phyloP scores from a whole-genome alignment of 2,797 vertebrate genomes.

The Tinamus major region DNA sequence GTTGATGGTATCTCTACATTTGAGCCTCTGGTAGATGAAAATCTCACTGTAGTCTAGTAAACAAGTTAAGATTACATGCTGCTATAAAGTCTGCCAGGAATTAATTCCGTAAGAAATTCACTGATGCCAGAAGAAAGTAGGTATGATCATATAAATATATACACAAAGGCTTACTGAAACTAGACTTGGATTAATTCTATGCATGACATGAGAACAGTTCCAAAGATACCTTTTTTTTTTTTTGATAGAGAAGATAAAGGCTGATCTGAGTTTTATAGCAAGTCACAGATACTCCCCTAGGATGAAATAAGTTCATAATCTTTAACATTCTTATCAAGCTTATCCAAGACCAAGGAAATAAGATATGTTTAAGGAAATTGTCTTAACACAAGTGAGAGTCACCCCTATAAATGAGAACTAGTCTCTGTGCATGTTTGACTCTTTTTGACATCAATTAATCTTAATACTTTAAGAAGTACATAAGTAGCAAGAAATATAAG shows the following conservation, averaged over 20 bases:
- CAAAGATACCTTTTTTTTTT: neutral
- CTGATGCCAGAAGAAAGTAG: neutral
- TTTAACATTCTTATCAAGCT: neutral
- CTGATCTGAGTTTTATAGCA: neutral
- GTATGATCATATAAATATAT: neutral
- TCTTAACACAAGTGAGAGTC: neutral
- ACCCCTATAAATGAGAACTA: neutral
- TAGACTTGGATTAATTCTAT: neutral
- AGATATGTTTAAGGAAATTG: neutral
- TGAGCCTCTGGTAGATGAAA: conserved; percentile 6
- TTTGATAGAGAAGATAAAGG: neutral
- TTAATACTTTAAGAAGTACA: neutral
- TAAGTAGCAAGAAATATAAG: neutral
- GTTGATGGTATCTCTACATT: neutral
- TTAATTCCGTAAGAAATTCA: conserved; percentile 7
- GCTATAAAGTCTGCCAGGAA: neutral
- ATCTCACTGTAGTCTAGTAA: neutral
- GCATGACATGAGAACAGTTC: neutral
- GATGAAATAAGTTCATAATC: neutral
- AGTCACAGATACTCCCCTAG: neutral
- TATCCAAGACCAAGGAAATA: neutral
- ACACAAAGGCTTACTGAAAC: neutral
- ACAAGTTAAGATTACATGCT: conserved; percentile 15
- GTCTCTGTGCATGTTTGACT: neutral
- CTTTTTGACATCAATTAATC: neutral